Conservation (phyloP, 2,113 vertebrate genomes). For the Mesitornis unicolor region DNA sequence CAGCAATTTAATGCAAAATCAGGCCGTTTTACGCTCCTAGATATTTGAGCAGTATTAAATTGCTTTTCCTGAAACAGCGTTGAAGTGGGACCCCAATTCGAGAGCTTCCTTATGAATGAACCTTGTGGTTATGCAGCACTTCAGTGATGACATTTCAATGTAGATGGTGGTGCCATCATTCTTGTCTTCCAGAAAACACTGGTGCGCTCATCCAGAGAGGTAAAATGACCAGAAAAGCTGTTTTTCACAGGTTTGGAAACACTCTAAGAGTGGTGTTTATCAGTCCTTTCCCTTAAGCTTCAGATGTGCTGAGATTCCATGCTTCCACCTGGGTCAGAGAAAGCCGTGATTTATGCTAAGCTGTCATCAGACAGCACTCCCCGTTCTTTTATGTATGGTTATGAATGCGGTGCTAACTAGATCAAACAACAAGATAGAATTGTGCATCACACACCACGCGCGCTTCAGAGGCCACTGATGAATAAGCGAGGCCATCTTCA, state of each 20-base stretch:
- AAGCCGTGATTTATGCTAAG: background rate
- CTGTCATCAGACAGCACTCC: background rate
- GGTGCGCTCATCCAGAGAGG: background rate
- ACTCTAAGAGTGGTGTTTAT: background rate
- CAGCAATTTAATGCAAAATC: background rate
- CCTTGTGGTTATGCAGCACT: background rate
- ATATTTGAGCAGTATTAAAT: background rate
- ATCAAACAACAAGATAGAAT: background rate
- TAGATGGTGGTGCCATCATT: background rate
- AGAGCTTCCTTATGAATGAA: rapidly evolving
- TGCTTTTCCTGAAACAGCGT: background rate
- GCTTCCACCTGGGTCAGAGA: background rate
- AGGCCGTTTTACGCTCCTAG: background rate
- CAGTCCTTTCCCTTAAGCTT: background rate
- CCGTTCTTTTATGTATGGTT: background rate
- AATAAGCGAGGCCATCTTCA: background rate
- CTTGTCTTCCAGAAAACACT: background rate
- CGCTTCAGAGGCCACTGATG: background rate
- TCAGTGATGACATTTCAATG: background rate
- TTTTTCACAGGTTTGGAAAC: background rate
- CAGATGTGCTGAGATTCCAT: background rate
- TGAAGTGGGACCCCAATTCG: background rate
- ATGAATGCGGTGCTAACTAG: background rate
- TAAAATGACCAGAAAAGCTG: background rate
- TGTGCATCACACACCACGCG: background rate